Base-by-base conservation (phyloP, 2,888 invertebrate species). In the Synanthedon andrenaeformis region DNA sequence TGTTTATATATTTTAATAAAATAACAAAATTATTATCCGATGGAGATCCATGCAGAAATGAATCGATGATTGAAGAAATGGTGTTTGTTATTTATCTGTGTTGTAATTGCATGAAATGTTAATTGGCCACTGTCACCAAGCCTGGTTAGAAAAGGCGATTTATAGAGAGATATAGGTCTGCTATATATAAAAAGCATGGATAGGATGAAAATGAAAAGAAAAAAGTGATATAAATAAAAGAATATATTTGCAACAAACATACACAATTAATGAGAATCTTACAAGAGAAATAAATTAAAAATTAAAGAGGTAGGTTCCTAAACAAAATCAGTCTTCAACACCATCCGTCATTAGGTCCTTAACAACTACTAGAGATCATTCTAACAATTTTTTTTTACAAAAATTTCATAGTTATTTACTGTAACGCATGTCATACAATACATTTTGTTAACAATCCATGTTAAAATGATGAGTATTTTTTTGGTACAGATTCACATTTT, bases 221-320 rank as follows among this genome's bases (percentile, higher is more conserved):
- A 73, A 79, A 76, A 79, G 76, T 80, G 77, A 72, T 83, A 80
- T 80, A 83, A 86, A 86, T 83, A 86, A 85, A 85, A 81, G 78
- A 83, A 76, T 86, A 85, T 86, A 87, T 86, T 87, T 86, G 87
- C 83, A 86, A 86, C 86, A 83, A 83, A 85, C 85, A 85, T 58
- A 61, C 86, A 82, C 13, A 79, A 77, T 67, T 84, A 83, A 86
- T 86, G 82, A 81, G 73, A 77, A 70, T 77, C 75, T 83, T 79
- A 83, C 35, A 28, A 49, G 19, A 49, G 35, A 73, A 68, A 61
- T 54, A 78, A 81, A 76, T 76, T 73, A 75, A 76, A 74, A 76
- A 72, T 75, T 14, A 51, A 77, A 71, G 54, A 67, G 61, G 65
- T 66, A 67, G 68, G 64, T 68, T 41, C 51, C 51, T 51, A 51